phyloP scores from a whole-genome alignment of 2,888 invertebrate genomes.

The Halictus quadricinctus region DNA sequence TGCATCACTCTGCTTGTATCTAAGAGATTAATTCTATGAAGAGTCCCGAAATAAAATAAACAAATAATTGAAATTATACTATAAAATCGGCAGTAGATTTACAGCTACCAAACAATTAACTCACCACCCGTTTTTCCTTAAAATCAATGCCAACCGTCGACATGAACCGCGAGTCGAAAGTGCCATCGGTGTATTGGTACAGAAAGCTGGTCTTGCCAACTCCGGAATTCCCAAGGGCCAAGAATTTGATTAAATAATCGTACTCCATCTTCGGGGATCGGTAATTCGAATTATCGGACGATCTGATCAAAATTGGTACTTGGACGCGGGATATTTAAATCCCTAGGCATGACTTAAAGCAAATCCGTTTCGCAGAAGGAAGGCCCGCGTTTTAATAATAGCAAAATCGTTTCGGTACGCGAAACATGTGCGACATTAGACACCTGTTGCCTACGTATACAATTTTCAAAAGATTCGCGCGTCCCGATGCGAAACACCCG shows the following conservation, averaged over 20 bases:
- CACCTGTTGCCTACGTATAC: conserved; percentile 74
- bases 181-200: conserved; percentile 97
- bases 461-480: conserved; percentile 58
- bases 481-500: conserved; percentile 8
- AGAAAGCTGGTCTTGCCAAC: conserved; percentile 98
- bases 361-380: neutral
- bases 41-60: neutral
- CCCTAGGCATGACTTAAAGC: conserved; percentile 25
- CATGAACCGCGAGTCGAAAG: conserved; percentile 95
- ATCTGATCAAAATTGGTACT: neutral
- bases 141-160: conserved; percentile 99
- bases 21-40: neutral
- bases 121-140: conserved; percentile 96
- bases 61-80: too few relatives aligned
- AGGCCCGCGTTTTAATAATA: neutral
- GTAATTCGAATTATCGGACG: neutral
- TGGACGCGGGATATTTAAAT: neutral
- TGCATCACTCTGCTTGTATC: neutral
- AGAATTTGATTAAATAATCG: conserved; percentile 95
- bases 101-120: conserved; percentile 66
- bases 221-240: conserved; percentile 97
- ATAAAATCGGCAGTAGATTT: neutral
- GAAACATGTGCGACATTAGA: conserved; percentile 58
- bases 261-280: conserved; percentile 87
- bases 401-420: conserved; percentile 5